Evolutionary conservation across 92 coral and sea anemone species (phyloP), one percentile per base, ranked within the genome.

Genomic region (Porites evermanni): DNA sequence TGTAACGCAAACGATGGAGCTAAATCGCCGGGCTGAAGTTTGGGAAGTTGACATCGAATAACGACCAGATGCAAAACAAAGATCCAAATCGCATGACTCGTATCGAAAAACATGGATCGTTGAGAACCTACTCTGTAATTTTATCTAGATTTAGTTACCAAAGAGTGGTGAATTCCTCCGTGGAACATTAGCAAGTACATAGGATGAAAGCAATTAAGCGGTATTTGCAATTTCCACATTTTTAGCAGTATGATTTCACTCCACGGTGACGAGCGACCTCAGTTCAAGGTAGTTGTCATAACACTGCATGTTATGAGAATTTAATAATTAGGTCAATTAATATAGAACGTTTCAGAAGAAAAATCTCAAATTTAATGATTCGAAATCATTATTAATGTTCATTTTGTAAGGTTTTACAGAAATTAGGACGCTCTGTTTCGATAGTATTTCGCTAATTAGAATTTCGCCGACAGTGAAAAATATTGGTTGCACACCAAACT

Each of bases 1-100:
- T 93, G 99, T 6, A 95, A 89, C 19, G 94, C 82, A 88, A 96
- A 97, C n/a, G 99, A 96, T 16, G 98, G 98, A 8, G 99, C 99
- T 0, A 88, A 12, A 69, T 91, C 93, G 12, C 97, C 94, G 0
- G 99, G 98, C 47, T 86, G 85, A 64, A 93, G 95, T 14, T 78
- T 61, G 18, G 96, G 93, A 80, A 93, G 87, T 77, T 93, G 98
- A 71, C 90, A 86, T n/a, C 50, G 56, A 53, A 24, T 59, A 59
- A 78, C 60, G 69, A 70, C 72, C 18, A 71, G 69, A 50, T 64
- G 63, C 79, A 79, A 67, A 32, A 86, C 71, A 50, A 74, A 44
- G 24, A 83, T 21, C 32, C 53, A 63, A 44, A 83, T 9, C 6
- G 65, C 12, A 8, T 14, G 21, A 10, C 72, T 58, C 72, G 59